Percentiles rank a stretch among this genome's conserved stretches.
Conservation (phyloP, 2,797 vertebrate species). For the Liasis olivaceus region DNA sequence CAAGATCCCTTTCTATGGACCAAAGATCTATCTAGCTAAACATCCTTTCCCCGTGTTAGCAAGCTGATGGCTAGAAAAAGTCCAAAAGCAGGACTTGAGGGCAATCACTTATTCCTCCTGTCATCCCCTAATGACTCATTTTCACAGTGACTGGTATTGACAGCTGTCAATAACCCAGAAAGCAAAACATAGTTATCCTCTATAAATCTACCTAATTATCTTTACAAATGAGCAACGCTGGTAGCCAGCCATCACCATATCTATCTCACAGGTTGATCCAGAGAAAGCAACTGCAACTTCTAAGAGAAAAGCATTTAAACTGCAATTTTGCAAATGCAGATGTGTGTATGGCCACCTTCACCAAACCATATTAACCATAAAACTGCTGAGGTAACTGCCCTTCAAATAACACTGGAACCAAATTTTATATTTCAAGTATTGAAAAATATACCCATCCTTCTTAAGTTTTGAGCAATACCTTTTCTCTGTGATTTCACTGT, state of each 20-base stretch:
- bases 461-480: constrained; percentile 64
- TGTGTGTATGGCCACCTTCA: neutral
- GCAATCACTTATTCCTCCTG: neutral
- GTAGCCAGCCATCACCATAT: neutral
- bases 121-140: no score
- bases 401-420: accelerated
- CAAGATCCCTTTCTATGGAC: neutral
- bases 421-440: neutral
- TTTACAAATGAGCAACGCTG: neutral
- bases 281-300: neutral
- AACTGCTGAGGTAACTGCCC: neutral
- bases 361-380: neutral
- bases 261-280: neutral
- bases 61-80: neutral
- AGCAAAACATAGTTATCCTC: neutral
- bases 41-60: neutral
- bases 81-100: neutral
- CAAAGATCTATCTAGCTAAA: neutral
- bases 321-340: neutral
- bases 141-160: neutral
- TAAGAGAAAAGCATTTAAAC: no score
- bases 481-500: constrained; percentile 78
- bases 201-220: neutral
- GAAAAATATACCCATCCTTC: accelerated
- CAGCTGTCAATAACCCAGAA: neutral